Base-by-base conservation (phyloP, 2,888 invertebrate genomes). In the Drosophila helvetica region DNA sequence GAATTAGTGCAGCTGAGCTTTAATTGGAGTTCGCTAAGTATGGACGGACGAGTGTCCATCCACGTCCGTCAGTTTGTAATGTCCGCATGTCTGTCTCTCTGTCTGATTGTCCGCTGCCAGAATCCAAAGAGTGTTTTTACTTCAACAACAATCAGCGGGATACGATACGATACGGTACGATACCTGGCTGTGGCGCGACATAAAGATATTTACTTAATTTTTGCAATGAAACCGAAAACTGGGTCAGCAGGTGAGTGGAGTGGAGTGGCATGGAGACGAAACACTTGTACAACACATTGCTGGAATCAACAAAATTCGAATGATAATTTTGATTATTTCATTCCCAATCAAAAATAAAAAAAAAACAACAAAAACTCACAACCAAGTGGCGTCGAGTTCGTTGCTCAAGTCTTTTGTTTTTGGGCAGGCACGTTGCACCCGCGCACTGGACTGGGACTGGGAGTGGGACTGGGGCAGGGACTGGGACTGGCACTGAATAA, bases 1-100 rank as follows among this genome's bases (percentile, higher is more conserved):
- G 80, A 88, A 88, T 88, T 86, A 80, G 87, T 82, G 64, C 86
- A 80, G 75, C 71, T 78, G 71, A 71, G 73, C 80, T 86, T 73
- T 78, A 87, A 87, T 88, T 80, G 86, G 76, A 38, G 7, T 2
- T 38, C 56, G 53, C 52, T 53, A 69, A 71, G 57, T 71, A 58
- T 71, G 64, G 66, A 42, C 55, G 46, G 17, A 25, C 6, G 38
- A 38, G 38, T 38, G 38, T 38, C 38, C 38, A 38, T 38, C 55
- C 58, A 53, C 33, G 53, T 59, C 73, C 66, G 71, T 38, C 25
- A 25, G 27, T 27, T 43, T n/a, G 43, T 42, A 57, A 57, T 43
- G 53, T 59, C 73, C 59, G 71, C 25, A 18, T 38, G 45, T 27
- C 50, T 33, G 43, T 27, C 59, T 43, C n/a, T 47, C 30, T 12